Evolutionary conservation across 2,113 vertebrate genomes (phyloP).

Genomic region (Poeciliopsis turrubarensis): DNA sequence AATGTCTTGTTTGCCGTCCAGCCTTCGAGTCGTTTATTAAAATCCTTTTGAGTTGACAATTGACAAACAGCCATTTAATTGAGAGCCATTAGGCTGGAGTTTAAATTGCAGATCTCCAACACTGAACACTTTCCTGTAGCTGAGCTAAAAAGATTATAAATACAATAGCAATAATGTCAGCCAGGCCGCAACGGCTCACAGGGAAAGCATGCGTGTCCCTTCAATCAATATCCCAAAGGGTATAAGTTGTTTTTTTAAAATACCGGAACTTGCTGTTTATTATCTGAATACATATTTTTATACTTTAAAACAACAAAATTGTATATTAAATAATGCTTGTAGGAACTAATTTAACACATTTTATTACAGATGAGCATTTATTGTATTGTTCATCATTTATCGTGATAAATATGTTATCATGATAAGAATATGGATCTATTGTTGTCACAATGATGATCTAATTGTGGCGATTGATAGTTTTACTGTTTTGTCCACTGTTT

Average conservation of each 20-base stretch:
- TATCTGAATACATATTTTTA: background rate
- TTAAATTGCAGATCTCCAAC: background rate
- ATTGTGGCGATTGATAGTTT: too few species aligned
- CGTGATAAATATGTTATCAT: too few species aligned
- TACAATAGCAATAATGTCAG: background rate
- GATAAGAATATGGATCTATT: too few species aligned
- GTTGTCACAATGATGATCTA: too few species aligned
- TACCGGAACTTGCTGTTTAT: background rate
- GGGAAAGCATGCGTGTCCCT: background rate
- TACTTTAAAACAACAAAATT: background rate
- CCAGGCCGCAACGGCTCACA: background rate
- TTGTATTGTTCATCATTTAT: too few species aligned
- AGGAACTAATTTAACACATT: too few species aligned
- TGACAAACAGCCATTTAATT: background rate
- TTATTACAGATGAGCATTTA: too few species aligned
- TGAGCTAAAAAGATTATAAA: background rate
- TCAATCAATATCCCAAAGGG: background rate
- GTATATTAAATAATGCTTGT: too few species aligned
- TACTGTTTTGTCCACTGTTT: too few species aligned
- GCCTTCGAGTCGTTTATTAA: background rate
- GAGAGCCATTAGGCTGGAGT: background rate
- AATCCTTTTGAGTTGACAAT: background rate
- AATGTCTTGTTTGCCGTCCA: background rate
- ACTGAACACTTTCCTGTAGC: background rate
- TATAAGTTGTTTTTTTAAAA: background rate